phyloP scores from a whole-genome alignment of 2,888 invertebrate genomes.

The Ennomos erosarius region DNA sequence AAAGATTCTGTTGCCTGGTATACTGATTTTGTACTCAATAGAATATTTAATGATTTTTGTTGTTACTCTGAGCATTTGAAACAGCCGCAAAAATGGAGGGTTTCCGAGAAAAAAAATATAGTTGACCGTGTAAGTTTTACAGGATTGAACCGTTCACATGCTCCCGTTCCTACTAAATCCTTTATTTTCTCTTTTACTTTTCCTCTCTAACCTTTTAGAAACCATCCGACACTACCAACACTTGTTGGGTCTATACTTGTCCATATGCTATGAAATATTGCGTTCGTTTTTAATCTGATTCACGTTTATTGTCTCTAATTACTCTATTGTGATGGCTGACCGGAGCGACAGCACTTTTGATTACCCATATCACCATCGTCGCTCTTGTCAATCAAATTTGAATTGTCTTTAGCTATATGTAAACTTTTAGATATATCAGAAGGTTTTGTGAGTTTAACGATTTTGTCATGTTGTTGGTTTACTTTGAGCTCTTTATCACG shows the following conservation, averaged over 20 bases:
- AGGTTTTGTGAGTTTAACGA: conserved; percentile 34
- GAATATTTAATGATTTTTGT: too few relatives aligned
- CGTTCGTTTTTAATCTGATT: conserved; percentile 26
- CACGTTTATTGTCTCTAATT: conserved; percentile 19
- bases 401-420: conserved; percentile 28
- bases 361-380: conserved; percentile 9
- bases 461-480: conserved; percentile 33
- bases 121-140: neutral
- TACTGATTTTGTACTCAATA: too few relatives aligned
- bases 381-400: conserved; percentile 54
- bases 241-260: conserved; percentile 66
- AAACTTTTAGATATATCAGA: conserved; percentile 39
- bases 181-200: conserved; percentile 38
- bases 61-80: too few relatives aligned
- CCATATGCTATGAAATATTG: conserved; percentile 42
- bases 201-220: conserved; percentile 29
- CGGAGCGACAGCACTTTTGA: conserved; percentile 40
- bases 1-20: conserved; percentile 1
- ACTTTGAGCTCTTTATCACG: conserved; percentile 30
- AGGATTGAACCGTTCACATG: conserved; percentile 27
- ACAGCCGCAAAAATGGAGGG: too few relatives aligned
- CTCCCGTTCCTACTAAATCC: conserved; percentile 42
- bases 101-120: too few relatives aligned
- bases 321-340: conserved; percentile 63
- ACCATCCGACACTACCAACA: conserved; percentile 40